phyloP scores from a whole-genome alignment of 2,888 invertebrate species.

The Toxonevra muliebris region DNA sequence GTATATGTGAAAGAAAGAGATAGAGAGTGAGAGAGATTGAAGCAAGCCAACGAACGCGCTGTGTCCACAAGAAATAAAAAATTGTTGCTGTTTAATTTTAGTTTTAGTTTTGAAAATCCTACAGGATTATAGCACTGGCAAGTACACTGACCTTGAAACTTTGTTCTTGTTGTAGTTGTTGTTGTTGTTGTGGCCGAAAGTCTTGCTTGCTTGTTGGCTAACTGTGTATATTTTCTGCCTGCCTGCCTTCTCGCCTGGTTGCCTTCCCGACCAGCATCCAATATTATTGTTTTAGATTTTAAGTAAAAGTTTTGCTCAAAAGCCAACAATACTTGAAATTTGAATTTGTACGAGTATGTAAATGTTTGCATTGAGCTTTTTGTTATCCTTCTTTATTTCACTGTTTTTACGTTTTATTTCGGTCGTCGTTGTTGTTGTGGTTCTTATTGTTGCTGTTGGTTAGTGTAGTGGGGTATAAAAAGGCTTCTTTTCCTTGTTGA shows the following conservation, averaged over 20 bases:
- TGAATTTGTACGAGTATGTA: constrained; percentile 47
- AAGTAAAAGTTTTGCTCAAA: constrained; percentile 36
- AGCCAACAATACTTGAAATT: constrained; percentile 51
- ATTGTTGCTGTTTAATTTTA: constrained; percentile 16
- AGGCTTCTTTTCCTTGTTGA: not conserved
- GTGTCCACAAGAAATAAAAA: constrained; percentile 2
- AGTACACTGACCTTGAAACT: constrained; percentile 35
- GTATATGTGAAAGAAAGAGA: not conserved
- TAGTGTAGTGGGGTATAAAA: not conserved
- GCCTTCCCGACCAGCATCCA: constrained; percentile 6
- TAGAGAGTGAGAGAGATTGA: not conserved
- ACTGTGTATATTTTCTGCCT: too few species aligned
- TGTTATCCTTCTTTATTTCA: not conserved
- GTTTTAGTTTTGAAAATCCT: constrained; percentile 21
- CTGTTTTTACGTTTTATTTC: not conserved
- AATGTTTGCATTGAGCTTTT: constrained; percentile 48
- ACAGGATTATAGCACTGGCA: constrained; percentile 20
- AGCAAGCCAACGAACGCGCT: constrained; percentile 8
- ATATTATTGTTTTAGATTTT: constrained; percentile 35
- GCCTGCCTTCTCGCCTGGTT: too few species aligned
- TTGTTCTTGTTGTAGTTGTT: not conserved
- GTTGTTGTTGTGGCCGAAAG: not conserved
- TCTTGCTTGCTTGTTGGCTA: not conserved
- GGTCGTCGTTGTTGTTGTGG: not conserved
- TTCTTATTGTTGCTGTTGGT: not conserved